phyloP scores from a whole-genome alignment of 2,888 invertebrate species.

The Papilio elwesi region DNA sequence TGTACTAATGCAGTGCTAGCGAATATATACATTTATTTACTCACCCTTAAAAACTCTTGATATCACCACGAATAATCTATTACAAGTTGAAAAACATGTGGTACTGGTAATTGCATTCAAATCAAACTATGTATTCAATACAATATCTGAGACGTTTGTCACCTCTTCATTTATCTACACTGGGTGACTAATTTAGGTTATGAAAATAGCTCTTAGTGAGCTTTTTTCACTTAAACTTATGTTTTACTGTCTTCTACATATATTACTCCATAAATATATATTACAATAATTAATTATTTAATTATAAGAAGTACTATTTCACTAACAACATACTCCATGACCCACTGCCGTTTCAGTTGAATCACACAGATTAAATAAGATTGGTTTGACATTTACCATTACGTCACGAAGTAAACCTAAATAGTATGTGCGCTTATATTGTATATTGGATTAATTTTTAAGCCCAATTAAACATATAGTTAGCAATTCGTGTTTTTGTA shows the following conservation, averaged over 20 bases:
- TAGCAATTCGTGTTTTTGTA: no score
- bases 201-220: constrained; percentile 64
- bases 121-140: constrained; percentile 41
- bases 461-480: no score
- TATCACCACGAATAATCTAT: constrained; percentile 46
- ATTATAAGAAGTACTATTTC: constrained; percentile 27
- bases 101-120: constrained; percentile 43
- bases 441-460: not conserved
- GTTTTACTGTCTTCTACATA: constrained; percentile 31
- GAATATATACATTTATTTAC: constrained; percentile 31
- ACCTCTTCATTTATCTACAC: constrained; percentile 61
- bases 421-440: not conserved
- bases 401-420: constrained; percentile 20
- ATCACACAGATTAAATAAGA: constrained; percentile 36
- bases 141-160: constrained; percentile 64
- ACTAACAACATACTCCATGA: constrained; percentile 35
- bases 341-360: constrained; percentile 29
- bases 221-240: constrained; percentile 32
- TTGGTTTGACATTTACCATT: constrained; percentile 21
- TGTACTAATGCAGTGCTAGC: constrained; percentile 25
- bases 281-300: constrained; percentile 17
- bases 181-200: constrained; percentile 73
- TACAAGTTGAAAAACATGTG: constrained; percentile 44
- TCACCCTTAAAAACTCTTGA: constrained; percentile 41
- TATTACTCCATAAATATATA: constrained; percentile 30